Conservation (phyloP, 2,797 vertebrate genomes). For the Anguilla megastoma region DNA sequence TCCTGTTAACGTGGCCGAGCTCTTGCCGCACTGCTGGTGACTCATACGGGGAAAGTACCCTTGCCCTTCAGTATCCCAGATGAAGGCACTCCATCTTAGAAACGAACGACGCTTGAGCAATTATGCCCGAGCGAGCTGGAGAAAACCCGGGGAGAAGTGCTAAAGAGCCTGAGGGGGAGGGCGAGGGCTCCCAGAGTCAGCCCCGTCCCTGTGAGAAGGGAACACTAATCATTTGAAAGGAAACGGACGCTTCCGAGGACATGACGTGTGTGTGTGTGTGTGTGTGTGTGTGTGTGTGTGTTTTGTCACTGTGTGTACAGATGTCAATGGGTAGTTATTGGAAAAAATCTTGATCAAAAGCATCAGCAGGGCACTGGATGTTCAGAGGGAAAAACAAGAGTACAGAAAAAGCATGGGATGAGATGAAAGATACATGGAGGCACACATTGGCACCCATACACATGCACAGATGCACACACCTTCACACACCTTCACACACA, state of each 20-base stretch:
- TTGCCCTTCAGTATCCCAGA: background rate
- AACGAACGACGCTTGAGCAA: slow-evolving; percentile 27
- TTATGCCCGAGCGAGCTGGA: slow-evolving; percentile 28
- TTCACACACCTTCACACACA: background rate
- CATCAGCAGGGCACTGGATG: background rate
- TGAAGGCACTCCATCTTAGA: background rate
- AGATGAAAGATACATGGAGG: background rate
- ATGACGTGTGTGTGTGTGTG: background rate
- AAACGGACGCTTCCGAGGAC: background rate
- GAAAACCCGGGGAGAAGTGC: background rate
- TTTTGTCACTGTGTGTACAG: background rate
- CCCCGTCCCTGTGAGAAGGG: slow-evolving; percentile 31
- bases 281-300: background rate
- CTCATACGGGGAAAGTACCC: slow-evolving; percentile 27
- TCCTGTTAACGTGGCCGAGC: slow-evolving; percentile 6
- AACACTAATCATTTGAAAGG: slow-evolving; percentile 40
- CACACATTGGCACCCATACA: background rate
- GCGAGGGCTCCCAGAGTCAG: slow-evolving; percentile 14
- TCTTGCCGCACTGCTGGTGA: background rate
- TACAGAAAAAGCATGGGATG: background rate
- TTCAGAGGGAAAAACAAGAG: background rate
- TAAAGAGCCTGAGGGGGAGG: background rate
- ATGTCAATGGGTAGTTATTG: background rate
- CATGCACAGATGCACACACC: background rate
- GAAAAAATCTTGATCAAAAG: background rate